phyloP scores from a whole-genome alignment of 1,140 invertebrate species.

The Penaeus japonicus region DNA sequence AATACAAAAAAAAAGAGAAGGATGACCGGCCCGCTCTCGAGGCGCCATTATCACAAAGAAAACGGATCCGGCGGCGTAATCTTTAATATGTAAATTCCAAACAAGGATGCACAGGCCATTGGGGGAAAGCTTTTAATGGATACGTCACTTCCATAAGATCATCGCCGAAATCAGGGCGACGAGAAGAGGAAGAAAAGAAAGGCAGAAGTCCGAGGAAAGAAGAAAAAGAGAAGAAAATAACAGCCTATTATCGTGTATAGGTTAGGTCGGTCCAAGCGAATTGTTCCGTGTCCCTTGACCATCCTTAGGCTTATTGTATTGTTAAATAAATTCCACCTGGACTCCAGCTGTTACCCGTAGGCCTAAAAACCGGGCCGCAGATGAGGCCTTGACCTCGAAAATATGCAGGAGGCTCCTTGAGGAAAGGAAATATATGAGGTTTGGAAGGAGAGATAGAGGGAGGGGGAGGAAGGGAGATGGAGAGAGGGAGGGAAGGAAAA shows the following conservation, averaged over 20 bases:
- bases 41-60: no score
- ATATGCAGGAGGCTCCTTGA: neutral
- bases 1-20: no score
- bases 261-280: neutral
- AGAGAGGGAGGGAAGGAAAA: no score
- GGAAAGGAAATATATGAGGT: no score
- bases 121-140: neutral
- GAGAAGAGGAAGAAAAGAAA: neutral
- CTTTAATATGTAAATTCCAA: neutral
- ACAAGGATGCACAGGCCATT: neutral
- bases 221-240: neutral
- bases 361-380: neutral
- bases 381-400: neutral
- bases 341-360: slow-evolving; percentile 6
- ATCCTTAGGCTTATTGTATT: slow-evolving; percentile 36
- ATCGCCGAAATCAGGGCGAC: neutral
- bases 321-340: slow-evolving; percentile 31
- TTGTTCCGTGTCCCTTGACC: neutral
- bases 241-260: neutral
- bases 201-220: neutral
- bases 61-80: no score
- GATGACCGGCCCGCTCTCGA: no score
- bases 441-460: no score
- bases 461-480: no score
- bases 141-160: neutral